Conservation (phyloP, 2,113 vertebrate genomes). For the Oenanthe melanoleuca region DNA sequence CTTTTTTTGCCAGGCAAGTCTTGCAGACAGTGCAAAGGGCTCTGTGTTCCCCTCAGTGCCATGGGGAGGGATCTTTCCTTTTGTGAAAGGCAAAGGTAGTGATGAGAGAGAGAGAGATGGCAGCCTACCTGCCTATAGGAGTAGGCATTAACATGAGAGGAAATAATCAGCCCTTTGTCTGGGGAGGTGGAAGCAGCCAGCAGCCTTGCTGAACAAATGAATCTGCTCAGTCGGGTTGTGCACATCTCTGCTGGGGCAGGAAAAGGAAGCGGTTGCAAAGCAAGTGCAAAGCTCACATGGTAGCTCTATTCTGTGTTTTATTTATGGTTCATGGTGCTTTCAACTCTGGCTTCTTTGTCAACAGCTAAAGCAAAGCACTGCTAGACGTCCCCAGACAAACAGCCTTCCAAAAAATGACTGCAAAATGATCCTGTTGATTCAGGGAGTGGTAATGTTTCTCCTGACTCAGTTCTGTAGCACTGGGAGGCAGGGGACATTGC, state of each 20-base stretch:
- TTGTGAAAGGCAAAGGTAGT: not conserved
- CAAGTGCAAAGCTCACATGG: not conserved
- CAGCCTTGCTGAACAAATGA: not conserved
- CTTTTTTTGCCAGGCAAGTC: not conserved
- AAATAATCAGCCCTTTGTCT: conserved; percentile 39
- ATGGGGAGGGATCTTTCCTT: not conserved
- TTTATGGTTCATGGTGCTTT: not conserved
- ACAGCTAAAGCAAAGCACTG: not conserved
- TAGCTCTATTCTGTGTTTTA: not conserved
- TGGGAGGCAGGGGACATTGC: not conserved
- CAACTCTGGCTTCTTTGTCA: not conserved
- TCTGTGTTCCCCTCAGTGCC: conserved; percentile 4
- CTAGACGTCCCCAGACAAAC: not conserved
- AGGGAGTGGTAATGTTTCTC: not conserved
- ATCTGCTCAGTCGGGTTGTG: not conserved
- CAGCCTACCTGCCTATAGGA: not conserved
- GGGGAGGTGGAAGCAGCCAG: not conserved
- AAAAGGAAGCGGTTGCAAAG: not conserved
- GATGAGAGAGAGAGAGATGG: conserved; percentile 12
- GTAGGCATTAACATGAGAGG: not conserved
- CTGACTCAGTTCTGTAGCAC: not conserved
- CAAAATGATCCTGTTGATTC: not conserved
- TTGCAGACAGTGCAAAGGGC: not conserved
- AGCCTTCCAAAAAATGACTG: not conserved
- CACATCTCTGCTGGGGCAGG: not conserved